Evolutionary conservation across 2,113 vertebrate genomes (phyloP).

Genomic region (Gobiocypris rarus): DNA sequence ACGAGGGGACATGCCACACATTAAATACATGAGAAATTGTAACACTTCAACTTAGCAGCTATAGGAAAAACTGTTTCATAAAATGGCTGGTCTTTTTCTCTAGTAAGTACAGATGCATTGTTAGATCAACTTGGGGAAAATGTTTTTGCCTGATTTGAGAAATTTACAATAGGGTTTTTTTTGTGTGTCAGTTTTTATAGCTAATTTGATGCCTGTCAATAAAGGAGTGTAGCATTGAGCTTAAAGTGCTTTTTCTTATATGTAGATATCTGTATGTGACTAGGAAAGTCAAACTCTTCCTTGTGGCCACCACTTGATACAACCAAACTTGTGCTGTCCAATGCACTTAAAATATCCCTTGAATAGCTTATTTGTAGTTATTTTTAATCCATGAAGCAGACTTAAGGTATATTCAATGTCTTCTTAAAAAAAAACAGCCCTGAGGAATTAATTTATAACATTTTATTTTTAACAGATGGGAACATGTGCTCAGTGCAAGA

Average conservation of each 20-base stretch:
- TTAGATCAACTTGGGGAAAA: not conserved
- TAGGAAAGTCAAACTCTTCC: not conserved
- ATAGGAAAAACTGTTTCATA: not conserved
- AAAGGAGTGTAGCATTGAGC: not conserved
- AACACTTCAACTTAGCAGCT: not conserved
- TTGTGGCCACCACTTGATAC: too few species aligned
- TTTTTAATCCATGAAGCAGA: too few species aligned
- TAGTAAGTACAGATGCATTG: not conserved
- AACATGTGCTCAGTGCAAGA: not conserved
- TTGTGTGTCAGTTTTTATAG: too few species aligned
- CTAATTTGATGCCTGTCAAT: not conserved
- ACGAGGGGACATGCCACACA: not conserved
- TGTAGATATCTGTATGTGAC: not conserved
- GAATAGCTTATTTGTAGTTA: too few species aligned
- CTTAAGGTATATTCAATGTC: not conserved
- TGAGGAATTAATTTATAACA: not conserved
- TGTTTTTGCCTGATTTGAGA: not conserved
- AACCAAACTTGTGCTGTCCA: too few species aligned
- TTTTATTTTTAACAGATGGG: constrained; percentile 5
- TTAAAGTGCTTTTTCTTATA: not conserved
- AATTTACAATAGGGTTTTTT: not conserved
- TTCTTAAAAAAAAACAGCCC: not conserved
- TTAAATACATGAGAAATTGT: not conserved
- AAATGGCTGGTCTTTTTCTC: not conserved
- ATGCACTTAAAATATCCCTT: too few species aligned